These are phyloP conservation scores for Drosophila nigritarsus DNA, from an alignment of 2,888 invertebrate genomes.

Conservation along the genomic window DNA sequence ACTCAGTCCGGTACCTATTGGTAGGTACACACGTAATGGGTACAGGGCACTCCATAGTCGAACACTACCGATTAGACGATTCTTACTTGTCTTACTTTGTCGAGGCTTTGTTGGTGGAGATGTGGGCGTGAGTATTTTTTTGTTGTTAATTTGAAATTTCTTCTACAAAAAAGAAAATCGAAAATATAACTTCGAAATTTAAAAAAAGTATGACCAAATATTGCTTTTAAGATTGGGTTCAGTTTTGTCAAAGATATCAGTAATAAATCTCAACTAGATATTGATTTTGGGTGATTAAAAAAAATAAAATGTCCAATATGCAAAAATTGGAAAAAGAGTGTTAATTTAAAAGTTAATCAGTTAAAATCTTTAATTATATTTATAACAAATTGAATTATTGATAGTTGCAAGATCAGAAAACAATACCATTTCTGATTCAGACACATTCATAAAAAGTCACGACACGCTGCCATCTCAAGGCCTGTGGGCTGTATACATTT, in stretches of 20 bases:
- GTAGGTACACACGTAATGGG: not conserved
- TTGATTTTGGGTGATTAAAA: not conserved
- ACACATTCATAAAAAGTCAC: not conserved
- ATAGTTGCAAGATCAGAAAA: not conserved
- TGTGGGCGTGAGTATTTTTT: slow-evolving; percentile 14
- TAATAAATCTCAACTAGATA: too few relatives aligned
- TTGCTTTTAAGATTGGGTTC: not conserved
- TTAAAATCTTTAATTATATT: not conserved
- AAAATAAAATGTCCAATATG: not conserved
- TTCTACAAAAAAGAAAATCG: not conserved
- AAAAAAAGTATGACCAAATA: not conserved
- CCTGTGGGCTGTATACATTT: slow-evolving; percentile 4
- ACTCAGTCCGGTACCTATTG: not conserved
- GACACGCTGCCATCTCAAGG: slow-evolving; percentile 18
- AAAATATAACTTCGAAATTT: not conserved
- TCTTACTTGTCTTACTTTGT: not conserved
- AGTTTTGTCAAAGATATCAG: not conserved
- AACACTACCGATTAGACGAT: not conserved
- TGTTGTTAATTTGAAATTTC: not conserved
- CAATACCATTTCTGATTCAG: not conserved
- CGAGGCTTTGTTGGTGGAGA: slow-evolving; percentile 1
- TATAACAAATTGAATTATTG: not conserved
- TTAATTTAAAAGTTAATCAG: not conserved
- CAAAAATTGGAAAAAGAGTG: not conserved
- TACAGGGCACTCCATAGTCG: not conserved